Evolutionary conservation across 2,797 vertebrate genomes (phyloP), one percentile per base, ranked within the genome.

Genomic region (Orestias chungarensis): DNA sequence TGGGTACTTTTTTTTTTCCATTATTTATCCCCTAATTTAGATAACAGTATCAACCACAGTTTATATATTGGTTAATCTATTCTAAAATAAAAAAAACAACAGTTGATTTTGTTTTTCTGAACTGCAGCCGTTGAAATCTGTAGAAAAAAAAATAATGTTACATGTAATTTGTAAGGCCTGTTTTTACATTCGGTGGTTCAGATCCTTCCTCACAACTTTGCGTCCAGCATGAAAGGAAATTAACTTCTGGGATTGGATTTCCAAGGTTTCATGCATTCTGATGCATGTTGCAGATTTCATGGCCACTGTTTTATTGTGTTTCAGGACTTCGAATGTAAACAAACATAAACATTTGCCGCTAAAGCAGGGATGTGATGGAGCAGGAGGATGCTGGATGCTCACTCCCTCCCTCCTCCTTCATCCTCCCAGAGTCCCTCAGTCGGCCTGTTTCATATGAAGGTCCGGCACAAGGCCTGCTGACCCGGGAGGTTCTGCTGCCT

Each of bases 401-500:
- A 50, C 49, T n/a, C 44, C 47, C 47, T 1, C n/a, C 9, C 14
- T 55, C 27, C 4, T 54, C 25, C 12, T 52, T 27, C 52, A 31
- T 17, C 52, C 12, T 31, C 27, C 47, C 47, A 4, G 20, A 20
- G 49, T 25, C 38, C 40, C 14, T 43, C 40, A n/a, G 82, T 83
- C 86, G 76, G 31, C 81, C 73, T 84, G 76, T 85, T 82, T 78
- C 29, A 64, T 35, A 76, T 86, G 52, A 84, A 83, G 83, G 83
- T 74, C 79, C 71, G 81, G 66, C 64, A 33, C 50, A 38, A 43
- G 35, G 71, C 77, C 74, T 27, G 64, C 11, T 84, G 82, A 88
- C 88, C 81, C 85, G 71, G 74, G 70, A 86, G 73, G 62, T 74
- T 87, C 85, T 90, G 85, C 84, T 78, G 79, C 66, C 76, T 90